Evolutionary conservation across 2,113 vertebrate genomes (phyloP), one percentile per base, ranked within the genome.

Genomic region (Sebastes schlegelii): DNA sequence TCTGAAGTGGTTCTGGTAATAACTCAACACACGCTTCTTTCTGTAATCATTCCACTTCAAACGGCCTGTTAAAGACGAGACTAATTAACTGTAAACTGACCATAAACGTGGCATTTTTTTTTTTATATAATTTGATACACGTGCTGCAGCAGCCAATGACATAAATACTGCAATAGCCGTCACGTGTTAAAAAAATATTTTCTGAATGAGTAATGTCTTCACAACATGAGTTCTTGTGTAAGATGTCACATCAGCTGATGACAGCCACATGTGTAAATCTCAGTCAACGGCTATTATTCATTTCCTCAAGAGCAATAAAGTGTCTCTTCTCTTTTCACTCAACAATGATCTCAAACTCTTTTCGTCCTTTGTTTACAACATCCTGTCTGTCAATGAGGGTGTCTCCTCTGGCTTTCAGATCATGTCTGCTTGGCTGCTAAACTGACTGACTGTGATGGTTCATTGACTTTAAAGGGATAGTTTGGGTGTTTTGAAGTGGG

Each of bases 301-400:
- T 75, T 83, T 67, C 40, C 67, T 68, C 3, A 52, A 61, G 8
- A 61, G 60, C 13, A 55, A 40, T 64, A 61, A 77, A 77, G 43
- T 1, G 10, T 4, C n/a, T 55, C 34, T 40, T 49, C 8, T 68
- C 40, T 63, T 54, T 34, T 69, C 10, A 55, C 21, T 42, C 4
- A 26, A 45, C 76, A 40, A 42, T 63, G 55, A 75, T 40, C 26
- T 74, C 42, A 54, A 72, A 67, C 51, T 54, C n/a, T 58, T 51
- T 61, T 14, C 23, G 42, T 78, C 16, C 45, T 57, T 51, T 60
- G 80, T 88, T 64, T 69, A 58, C 13, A 48, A 84, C 66, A 54
- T 74, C 62, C 54, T 62, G 71, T 69, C 84, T 67, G 66, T 74
- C 52, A 40, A 1, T 9, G 84, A 49, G 13, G 68, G 69, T 11